Base-by-base conservation (phyloP, 2,113 vertebrate genomes). In the Eubucco bourcierii region DNA sequence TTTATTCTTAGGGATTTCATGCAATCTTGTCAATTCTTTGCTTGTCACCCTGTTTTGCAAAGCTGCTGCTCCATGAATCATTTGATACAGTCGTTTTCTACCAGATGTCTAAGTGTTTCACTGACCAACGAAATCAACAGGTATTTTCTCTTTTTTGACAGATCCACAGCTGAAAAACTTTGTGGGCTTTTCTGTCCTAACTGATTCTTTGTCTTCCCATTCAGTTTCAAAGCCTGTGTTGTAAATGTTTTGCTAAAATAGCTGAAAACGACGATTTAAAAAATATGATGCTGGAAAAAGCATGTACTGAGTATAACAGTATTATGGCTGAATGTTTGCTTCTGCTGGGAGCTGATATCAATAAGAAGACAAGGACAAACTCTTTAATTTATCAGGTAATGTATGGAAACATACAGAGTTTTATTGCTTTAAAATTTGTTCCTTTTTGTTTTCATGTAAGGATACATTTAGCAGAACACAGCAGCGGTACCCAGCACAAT, bases 321-420 rank as follows among this genome's bases (percentile, higher is more conserved):
- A 56, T 95, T 59, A 98, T 99, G 98, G 98, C 97, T 10, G 99
- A 99, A 93, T 99, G 99, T 90, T 97, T 99, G 58, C 98, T 99
- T 53, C 96, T 98, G 1, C 90, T 99, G 90, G 98, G 98, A 52
- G 98, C 99, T 7, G 99, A 99, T 50, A 79, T 98, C 95, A 99
- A 99, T 96, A 98, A 95, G 95, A 98, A 98, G 90, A 98, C 98
- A 59, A 98, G 98, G 58, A 94, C 94, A 1, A 97, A 98, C 12
- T 98, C 99, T 73, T 98, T 99, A 77, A 98, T 99, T 88, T 98
- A 98, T 95, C 98, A 99, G 98, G 99, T 99, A 96, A 82, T 86
- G 61, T 14, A 31, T 72, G 28, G 23, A 79, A 41, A 52, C 64
- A 58, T 19, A 15, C 16, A 7, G 60, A 14, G 16, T 83, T 92